Evolutionary conservation across 2,888 invertebrate species (phyloP).

Genomic region (Frankliniella fusca): DNA sequence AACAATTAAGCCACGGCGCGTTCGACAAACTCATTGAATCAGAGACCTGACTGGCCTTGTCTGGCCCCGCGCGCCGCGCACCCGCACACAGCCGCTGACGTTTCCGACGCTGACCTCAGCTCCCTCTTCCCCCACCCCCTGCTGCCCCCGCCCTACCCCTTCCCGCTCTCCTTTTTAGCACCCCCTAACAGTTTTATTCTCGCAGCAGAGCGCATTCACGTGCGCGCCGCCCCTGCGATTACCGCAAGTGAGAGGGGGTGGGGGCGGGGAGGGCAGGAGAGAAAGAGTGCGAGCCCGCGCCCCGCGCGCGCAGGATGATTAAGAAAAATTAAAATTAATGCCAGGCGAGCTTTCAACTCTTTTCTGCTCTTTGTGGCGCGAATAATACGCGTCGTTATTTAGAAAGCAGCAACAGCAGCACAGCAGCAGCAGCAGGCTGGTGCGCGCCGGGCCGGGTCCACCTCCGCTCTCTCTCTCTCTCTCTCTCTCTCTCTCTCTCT

Average conservation of each 20-base stretch:
- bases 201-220: neutral
- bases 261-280: too few species aligned
- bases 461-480: neutral
- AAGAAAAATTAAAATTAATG: constrained; percentile 27
- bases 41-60: too few species aligned
- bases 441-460: neutral
- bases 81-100: neutral
- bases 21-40: too few species aligned
- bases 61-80: too few species aligned
- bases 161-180: neutral
- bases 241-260: neutral
- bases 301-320: constrained; percentile 1
- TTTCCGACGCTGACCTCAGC: neutral
- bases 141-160: too few species aligned
- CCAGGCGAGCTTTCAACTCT: constrained; percentile 16
- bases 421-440: neutral
- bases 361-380: constrained; percentile 9
- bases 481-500: neutral
- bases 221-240: constrained; percentile 1
- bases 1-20: neutral
- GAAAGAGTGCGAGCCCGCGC: too few species aligned
- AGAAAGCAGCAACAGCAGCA: too few species aligned
- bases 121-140: neutral
- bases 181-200: neutral
- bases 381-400: constrained; percentile 20